Percentiles rank a stretch among this genome's conserved stretches.
Evolutionary conservation across 2,113 vertebrate genomes (phyloP).

Genomic region (Caranx melampygus): DNA sequence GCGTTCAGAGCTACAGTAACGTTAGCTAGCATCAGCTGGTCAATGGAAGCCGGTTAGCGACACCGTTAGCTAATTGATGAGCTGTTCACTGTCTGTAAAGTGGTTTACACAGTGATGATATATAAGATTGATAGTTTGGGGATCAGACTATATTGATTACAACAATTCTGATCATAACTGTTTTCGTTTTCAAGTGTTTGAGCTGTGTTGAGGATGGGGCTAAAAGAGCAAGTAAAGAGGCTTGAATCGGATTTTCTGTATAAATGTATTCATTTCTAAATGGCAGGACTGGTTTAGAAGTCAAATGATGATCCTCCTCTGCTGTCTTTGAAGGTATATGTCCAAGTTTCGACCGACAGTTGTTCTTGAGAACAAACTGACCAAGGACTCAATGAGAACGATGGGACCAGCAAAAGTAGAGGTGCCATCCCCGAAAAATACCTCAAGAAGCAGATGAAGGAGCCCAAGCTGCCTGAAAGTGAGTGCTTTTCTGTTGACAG

Average conservation of each 20-base stretch:
- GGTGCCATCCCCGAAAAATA: slow-evolving; percentile 87
- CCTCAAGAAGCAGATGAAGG: slow-evolving; percentile 91
- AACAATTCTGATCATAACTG: too few relatives aligned
- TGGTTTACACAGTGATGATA: too few relatives aligned
- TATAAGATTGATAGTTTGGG: too few relatives aligned
- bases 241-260: background rate
- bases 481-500: slow-evolving; percentile 51
- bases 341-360: slow-evolving; percentile 83
- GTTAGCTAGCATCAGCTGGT: background rate
- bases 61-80: background rate
- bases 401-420: slow-evolving; percentile 93
- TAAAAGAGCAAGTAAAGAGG: too few relatives aligned
- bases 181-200: too few relatives aligned
- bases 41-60: background rate
- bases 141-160: too few relatives aligned
- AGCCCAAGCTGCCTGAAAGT: slow-evolving; percentile 86
- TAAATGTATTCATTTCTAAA: too few relatives aligned
- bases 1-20: slow-evolving; percentile 11
- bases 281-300: too few relatives aligned
- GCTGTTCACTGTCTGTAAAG: background rate
- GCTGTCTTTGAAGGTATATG: slow-evolving; percentile 81
- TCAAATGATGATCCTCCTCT: background rate
- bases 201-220: too few relatives aligned
- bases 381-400: slow-evolving; percentile 86
- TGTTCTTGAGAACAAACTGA: slow-evolving; percentile 79